phyloP scores from a whole-genome alignment of 2,797 vertebrate genomes.

The Trachurus trachurus region DNA sequence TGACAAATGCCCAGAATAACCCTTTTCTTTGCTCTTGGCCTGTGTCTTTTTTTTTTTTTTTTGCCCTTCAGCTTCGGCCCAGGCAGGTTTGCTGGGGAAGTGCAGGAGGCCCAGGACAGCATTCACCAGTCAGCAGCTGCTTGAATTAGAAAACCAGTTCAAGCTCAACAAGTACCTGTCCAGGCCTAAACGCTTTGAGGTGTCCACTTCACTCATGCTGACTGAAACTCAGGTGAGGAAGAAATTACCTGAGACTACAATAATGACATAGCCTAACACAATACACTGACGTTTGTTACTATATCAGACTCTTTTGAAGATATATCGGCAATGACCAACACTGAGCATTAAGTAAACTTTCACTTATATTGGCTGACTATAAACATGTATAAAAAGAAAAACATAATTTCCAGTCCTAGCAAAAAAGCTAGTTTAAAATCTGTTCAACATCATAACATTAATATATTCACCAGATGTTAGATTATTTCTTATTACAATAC shows the following conservation, averaged over 20 bases:
- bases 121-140: conserved; percentile 94
- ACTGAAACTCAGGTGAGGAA: conserved; percentile 88
- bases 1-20: conserved; percentile 4
- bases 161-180: conserved; percentile 96
- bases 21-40: background rate
- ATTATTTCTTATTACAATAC: background rate
- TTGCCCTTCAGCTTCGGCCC: conserved; percentile 76
- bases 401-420: no score
- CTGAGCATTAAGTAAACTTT: no score
- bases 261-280: background rate
- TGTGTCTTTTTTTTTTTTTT: background rate
- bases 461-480: background rate
- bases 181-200: conserved; percentile 94
- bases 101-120: conserved; percentile 94
- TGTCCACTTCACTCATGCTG: conserved; percentile 93
- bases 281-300: no score
- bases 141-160: conserved; percentile 95
- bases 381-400: no score
- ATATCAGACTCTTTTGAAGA: no score
- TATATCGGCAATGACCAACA: no score
- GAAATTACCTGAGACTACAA: background rate
- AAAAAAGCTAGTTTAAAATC: no score
- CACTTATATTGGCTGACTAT: no score
- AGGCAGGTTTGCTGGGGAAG: conserved; percentile 90
- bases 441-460: no score